Percentiles rank a stretch among this genome's conserved stretches.
These are phyloP conservation scores for Larimichthys crocea DNA, from an alignment of 2,113 vertebrate species.

Conservation along the genomic window DNA sequence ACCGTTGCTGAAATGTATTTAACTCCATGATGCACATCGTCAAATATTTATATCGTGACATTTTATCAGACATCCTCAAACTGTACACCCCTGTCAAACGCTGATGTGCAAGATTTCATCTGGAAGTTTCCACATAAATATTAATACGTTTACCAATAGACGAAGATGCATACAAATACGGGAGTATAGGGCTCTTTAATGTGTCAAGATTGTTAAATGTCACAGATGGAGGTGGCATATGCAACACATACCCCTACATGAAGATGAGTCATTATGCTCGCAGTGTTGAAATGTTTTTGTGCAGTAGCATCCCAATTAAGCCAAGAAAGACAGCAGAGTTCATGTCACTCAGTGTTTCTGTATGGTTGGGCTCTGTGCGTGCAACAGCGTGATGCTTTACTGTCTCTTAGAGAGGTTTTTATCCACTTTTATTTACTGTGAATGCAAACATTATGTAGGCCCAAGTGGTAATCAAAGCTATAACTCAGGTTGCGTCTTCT, in stretches of 20 bases:
- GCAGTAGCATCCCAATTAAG: slow-evolving; percentile 46
- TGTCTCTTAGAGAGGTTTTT: slow-evolving; percentile 18
- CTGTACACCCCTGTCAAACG: neutral
- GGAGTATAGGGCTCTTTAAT: slow-evolving; percentile 10
- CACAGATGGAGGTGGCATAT: slow-evolving; percentile 58
- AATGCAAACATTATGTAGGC: slow-evolving; percentile 40
- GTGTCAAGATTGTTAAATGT: slow-evolving; percentile 28
- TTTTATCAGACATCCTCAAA: slow-evolving; percentile 5
- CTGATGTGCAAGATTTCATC: neutral
- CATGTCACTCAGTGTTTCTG: neutral
- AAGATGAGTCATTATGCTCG: slow-evolving; percentile 32
- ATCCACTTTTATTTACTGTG: slow-evolving; percentile 19
- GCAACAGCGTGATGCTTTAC: neutral
- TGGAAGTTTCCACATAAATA: slow-evolving; percentile 8
- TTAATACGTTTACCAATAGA: slow-evolving; percentile 9
- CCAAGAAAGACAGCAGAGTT: slow-evolving; percentile 12
- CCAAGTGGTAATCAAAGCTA: slow-evolving; percentile 41
- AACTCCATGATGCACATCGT: neutral
- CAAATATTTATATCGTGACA: slow-evolving; percentile 9
- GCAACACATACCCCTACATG: slow-evolving; percentile 30
- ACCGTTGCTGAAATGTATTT: slow-evolving; percentile 4
- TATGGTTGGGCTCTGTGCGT: neutral
- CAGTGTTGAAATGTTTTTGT: slow-evolving; percentile 21
- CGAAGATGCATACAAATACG: neutral
- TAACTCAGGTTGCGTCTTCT: slow-evolving; percentile 37